A percentile compares a stretch with the other conserved stretches of the same genome.
phyloP scores from a whole-genome alignment of 2,888 invertebrate genomes.

The Allophyes oxyacanthae region DNA sequence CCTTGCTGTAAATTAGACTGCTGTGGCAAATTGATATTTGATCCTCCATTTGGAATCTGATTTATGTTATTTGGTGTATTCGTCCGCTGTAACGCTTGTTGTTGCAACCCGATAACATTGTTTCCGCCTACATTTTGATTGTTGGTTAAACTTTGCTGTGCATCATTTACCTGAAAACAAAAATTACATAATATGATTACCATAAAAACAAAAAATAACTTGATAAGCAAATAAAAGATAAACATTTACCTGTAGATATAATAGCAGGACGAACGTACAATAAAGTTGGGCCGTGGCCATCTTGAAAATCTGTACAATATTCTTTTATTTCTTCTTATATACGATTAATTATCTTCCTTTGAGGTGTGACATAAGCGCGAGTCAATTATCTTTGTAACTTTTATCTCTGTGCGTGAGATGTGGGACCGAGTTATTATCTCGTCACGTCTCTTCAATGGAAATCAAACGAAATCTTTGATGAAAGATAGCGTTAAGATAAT shows the following conservation, averaged over 20 bases:
- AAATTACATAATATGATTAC: constrained; percentile 5
- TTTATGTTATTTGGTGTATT: constrained; percentile 47
- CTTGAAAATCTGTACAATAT: constrained; percentile 68
- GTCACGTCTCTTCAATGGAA: constrained; percentile 60
- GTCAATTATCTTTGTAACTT: constrained; percentile 61
- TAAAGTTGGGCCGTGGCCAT: constrained; percentile 71
- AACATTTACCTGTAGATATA: constrained; percentile 62
- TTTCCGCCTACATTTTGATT: constrained; percentile 56
- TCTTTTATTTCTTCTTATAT: constrained; percentile 66
- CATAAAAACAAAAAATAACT: constrained; percentile 15
- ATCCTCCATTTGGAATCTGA: constrained; percentile 46
- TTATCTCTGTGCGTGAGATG: constrained; percentile 62
- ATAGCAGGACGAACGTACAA: constrained; percentile 63
- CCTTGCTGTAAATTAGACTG: constrained; percentile 39
- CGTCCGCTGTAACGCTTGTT: constrained; percentile 39
- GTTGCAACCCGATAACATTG: constrained; percentile 46
- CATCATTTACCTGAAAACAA: constrained; percentile 58
- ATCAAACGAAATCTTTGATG: constrained; percentile 51
- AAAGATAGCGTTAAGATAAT: constrained; percentile 55
- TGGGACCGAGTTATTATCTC: constrained; percentile 46
- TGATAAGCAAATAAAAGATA: constrained; percentile 14
- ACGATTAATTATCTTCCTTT: constrained; percentile 67
- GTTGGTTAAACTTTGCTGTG: constrained; percentile 57
- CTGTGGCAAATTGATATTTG: constrained; percentile 44
- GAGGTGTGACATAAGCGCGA: constrained; percentile 62